Percentiles rank a stretch among this genome's conserved stretches.
Conservation (phyloP, 1,140 invertebrate genomes). For the Philopotamus ludificatus region DNA sequence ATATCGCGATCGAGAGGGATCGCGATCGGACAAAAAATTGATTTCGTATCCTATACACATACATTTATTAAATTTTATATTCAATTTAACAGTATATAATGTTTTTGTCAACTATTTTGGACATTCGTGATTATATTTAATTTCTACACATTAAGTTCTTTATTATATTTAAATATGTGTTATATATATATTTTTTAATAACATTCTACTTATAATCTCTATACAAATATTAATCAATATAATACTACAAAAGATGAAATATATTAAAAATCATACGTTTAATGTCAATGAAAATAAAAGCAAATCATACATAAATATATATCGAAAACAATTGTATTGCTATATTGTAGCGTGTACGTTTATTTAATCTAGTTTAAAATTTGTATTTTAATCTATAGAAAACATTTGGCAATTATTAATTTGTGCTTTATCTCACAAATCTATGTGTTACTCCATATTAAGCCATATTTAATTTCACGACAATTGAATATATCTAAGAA, state of each 20-base stretch:
- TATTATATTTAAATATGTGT: slow-evolving; percentile 27
- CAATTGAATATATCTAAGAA: too few relatives aligned
- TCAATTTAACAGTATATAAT: slow-evolving; percentile 31
- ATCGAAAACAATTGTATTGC: neutral
- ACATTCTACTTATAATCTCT: too few relatives aligned
- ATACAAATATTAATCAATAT: too few relatives aligned
- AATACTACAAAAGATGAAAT: too few relatives aligned
- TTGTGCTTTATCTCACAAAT: too few relatives aligned
- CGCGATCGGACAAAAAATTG: too few relatives aligned
- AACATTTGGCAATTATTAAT: neutral
- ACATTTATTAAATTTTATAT: slow-evolving; percentile 29
- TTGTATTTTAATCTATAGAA: neutral
- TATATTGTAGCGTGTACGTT: neutral
- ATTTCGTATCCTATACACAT: slow-evolving; percentile 29
- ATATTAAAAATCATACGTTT: too few relatives aligned
- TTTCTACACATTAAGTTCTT: slow-evolving; percentile 32
- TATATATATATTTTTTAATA: too few relatives aligned
- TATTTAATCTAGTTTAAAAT: neutral
- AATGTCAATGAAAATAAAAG: too few relatives aligned
- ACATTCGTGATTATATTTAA: slow-evolving; percentile 28
- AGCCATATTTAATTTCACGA: too few relatives aligned
- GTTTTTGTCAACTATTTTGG: slow-evolving; percentile 34
- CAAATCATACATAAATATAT: neutral
- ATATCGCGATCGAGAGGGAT: too few relatives aligned
- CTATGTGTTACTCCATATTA: too few relatives aligned